A percentile compares a stretch with the other conserved stretches of the same genome.
Conservation (phyloP, 2,888 invertebrate genomes). For the Atrina japonica region DNA sequence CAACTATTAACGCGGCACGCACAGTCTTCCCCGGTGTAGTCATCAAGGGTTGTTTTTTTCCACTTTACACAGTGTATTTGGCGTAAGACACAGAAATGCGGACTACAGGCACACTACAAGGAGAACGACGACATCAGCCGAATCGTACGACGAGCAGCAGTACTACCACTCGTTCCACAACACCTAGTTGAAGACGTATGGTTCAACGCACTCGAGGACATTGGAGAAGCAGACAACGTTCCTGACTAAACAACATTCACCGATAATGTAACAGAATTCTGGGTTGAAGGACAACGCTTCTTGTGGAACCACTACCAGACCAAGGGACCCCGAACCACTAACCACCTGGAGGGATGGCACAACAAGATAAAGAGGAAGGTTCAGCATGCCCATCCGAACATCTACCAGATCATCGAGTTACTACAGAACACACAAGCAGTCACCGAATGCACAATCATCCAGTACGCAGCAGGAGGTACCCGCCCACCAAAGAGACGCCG, state of each 20-base stretch:
- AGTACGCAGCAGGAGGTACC: not conserved
- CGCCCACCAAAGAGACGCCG: not conserved
- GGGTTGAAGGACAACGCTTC: not conserved
- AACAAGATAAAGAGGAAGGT: too few species aligned
- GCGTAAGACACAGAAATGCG: constrained; percentile 7
- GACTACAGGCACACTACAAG: not conserved
- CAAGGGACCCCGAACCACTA: too few species aligned
- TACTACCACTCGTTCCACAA: constrained; percentile 4
- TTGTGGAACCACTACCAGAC: constrained; percentile 20
- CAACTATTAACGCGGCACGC: not conserved
- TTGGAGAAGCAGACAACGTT: too few species aligned
- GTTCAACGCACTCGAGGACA: constrained; percentile 13
- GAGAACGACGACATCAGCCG: not conserved
- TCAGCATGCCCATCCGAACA: too few species aligned
- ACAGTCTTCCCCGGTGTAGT: not conserved
- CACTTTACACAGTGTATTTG: constrained; percentile 1
- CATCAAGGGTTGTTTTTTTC: too few species aligned
- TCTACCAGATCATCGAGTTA: too few species aligned
- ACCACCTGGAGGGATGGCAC: too few species aligned
- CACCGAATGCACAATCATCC: not conserved
- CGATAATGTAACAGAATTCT: constrained; percentile 7
- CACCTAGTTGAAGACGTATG: constrained; percentile 13
- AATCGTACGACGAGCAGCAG: not conserved
- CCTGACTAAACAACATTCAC: constrained; percentile 1
- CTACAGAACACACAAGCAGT: too few species aligned